Evolutionary conservation across 2,797 vertebrate species (phyloP).

Genomic region (Florisuga fusca): DNA sequence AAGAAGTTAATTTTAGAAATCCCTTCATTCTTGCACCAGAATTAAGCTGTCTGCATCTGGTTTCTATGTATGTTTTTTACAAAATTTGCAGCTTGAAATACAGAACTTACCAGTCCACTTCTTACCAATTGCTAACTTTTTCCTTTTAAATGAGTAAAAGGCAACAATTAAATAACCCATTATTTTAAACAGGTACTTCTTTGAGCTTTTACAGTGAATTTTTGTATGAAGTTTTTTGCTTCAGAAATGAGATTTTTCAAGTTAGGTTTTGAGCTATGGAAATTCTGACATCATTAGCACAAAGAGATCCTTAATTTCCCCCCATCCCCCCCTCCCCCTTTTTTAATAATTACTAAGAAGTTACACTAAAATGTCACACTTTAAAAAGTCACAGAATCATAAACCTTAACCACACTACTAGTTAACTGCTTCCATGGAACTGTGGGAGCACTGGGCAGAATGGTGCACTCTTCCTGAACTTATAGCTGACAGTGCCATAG

Average conservation of each 20-base stretch:
- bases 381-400: not conserved
- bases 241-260: not conserved
- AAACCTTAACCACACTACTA: not conserved
- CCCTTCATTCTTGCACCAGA: not conserved
- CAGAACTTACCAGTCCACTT: not conserved
- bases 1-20: not conserved
- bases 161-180: not conserved
- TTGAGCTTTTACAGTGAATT: not conserved
- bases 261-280: accelerated
- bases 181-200: not conserved
- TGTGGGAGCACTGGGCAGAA: not conserved
- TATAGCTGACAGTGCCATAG: not conserved
- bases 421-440: not conserved
- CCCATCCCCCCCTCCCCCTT: too few species aligned
- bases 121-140: not conserved
- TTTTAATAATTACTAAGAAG: not conserved
- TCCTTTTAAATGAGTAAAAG: not conserved
- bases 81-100: not conserved
- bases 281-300: not conserved
- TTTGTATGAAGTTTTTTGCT: not conserved
- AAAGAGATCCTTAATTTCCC: not conserved
- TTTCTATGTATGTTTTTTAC: not conserved
- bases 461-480: not conserved
- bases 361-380: not conserved
- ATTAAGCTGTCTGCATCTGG: not conserved